Evolutionary conservation across 1,140 invertebrate genomes (phyloP).

Genomic region (Lysiphlebus fabarum): DNA sequence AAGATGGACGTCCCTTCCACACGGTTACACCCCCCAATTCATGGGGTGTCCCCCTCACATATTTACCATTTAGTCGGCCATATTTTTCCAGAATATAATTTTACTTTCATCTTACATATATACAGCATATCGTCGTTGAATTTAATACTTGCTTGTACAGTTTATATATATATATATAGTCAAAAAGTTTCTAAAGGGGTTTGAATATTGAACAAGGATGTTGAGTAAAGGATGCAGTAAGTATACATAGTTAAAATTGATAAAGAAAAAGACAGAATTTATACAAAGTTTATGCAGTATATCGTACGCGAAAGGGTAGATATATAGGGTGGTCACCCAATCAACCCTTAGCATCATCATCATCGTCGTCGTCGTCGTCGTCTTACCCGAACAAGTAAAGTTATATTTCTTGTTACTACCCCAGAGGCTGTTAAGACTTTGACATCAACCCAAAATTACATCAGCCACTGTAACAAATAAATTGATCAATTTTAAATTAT

Average conservation of each 20-base stretch:
- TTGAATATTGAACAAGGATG: slow-evolving; percentile 28
- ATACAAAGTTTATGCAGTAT: not conserved
- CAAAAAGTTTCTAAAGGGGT: slow-evolving; percentile 8
- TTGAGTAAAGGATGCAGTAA: slow-evolving; percentile 29
- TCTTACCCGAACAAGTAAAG: slow-evolving; percentile 54
- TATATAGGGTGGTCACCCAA: slow-evolving; percentile 50
- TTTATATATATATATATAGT: too few species aligned
- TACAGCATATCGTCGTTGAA: slow-evolving; percentile 1
- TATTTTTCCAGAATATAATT: slow-evolving; percentile 51
- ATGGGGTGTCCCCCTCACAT: slow-evolving; percentile 32
- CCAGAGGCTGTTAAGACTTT: slow-evolving; percentile 30
- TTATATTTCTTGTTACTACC: slow-evolving; percentile 56
- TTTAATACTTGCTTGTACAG: too few species aligned
- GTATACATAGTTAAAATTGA: not conserved
- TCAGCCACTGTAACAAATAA: too few species aligned
- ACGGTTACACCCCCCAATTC: slow-evolving; percentile 18
- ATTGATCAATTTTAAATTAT: too few species aligned
- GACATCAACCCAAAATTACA: not conserved
- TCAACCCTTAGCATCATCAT: slow-evolving; percentile 50
- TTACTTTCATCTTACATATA: slow-evolving; percentile 50
- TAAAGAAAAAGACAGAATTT: slow-evolving; percentile 6
- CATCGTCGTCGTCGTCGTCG: slow-evolving; percentile 49
- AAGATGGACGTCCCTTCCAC: slow-evolving; percentile 25
- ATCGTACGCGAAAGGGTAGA: slow-evolving; percentile 27
- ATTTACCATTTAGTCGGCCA: slow-evolving; percentile 48